Conservation (phyloP, 2,888 invertebrate genomes). For the Acronicta psi region DNA sequence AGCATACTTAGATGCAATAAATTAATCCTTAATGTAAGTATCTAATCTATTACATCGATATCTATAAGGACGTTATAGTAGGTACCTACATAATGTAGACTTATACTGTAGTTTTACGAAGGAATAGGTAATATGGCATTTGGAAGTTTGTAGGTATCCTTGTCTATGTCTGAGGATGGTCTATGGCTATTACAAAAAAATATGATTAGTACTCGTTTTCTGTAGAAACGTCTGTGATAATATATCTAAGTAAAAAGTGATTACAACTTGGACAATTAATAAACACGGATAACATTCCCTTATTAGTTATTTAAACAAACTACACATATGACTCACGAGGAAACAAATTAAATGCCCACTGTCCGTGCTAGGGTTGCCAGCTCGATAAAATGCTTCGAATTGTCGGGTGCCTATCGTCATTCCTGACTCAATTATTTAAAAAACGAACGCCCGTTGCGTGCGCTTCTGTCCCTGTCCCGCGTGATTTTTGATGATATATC, state of each 20-base stretch:
- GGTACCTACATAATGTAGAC: too few relatives aligned
- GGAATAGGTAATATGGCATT: too few relatives aligned
- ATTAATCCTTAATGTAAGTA: conserved; percentile 35
- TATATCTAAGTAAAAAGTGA: conserved; percentile 38
- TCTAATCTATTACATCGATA: conserved; percentile 32
- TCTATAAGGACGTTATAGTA: conserved; percentile 19
- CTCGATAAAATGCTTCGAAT: conserved; percentile 84
- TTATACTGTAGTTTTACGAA: too few relatives aligned
- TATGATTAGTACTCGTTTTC: not conserved
- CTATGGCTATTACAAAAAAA: not conserved
- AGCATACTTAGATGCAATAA: conserved; percentile 30
- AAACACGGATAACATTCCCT: conserved; percentile 61
- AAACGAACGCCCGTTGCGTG: conserved; percentile 79
- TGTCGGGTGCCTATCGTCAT: conserved; percentile 85
- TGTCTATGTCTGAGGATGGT: not conserved
- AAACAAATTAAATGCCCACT: conserved; percentile 83
- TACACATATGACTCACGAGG: conserved; percentile 74
- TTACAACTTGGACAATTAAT: conserved; percentile 47
- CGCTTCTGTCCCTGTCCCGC: conserved; percentile 74
- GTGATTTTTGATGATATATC: conserved; percentile 67
- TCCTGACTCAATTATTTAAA: conserved; percentile 87
- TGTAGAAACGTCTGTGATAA: not conserved
- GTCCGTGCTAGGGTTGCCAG: conserved; percentile 81
- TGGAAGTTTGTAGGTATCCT: not conserved
- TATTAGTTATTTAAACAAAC: conserved; percentile 66